phyloP scores from a whole-genome alignment of 2,113 vertebrate genomes.

The Stomatorhinus ivindoensis region DNA sequence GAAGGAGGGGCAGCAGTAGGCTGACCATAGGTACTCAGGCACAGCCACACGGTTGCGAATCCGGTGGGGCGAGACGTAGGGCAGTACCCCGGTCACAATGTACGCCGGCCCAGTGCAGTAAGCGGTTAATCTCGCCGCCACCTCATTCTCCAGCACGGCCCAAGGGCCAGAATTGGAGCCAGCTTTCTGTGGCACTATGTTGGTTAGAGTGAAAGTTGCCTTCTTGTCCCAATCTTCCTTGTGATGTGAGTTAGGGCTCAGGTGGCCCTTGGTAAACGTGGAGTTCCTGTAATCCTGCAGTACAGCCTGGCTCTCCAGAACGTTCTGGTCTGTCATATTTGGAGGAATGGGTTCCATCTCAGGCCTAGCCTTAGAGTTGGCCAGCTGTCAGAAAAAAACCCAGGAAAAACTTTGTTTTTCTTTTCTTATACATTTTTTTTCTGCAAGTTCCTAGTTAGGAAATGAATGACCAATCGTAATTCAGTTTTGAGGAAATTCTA shows the following conservation, averaged over 20 bases:
- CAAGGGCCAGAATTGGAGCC: slow-evolving; percentile 59
- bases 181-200: slow-evolving; percentile 60
- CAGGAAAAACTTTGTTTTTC: not conserved
- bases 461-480: not conserved
- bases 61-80: slow-evolving; percentile 32
- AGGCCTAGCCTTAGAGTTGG: slow-evolving; percentile 29
- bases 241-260: slow-evolving; percentile 62
- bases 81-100: slow-evolving; percentile 47
- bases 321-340: slow-evolving; percentile 38
- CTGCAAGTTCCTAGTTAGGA: not conserved
- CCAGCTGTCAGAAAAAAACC: slow-evolving; percentile 34
- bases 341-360: slow-evolving; percentile 39
- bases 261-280: slow-evolving; percentile 55
- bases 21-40: slow-evolving; percentile 59
- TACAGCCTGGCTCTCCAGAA: slow-evolving; percentile 50
- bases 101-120: slow-evolving; percentile 40
- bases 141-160: slow-evolving; percentile 46
- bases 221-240: slow-evolving; percentile 22
- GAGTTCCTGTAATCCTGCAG: slow-evolving; percentile 42
- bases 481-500: not conserved
- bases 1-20: slow-evolving; percentile 52
- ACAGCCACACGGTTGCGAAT: slow-evolving; percentile 46
- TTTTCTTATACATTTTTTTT: not conserved
- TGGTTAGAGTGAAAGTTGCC: slow-evolving; percentile 70
- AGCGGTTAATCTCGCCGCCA: slow-evolving; percentile 11